These are phyloP conservation scores for Aix galericulata DNA, from an alignment of 2,113 vertebrate genomes.

Conservation along the genomic window DNA sequence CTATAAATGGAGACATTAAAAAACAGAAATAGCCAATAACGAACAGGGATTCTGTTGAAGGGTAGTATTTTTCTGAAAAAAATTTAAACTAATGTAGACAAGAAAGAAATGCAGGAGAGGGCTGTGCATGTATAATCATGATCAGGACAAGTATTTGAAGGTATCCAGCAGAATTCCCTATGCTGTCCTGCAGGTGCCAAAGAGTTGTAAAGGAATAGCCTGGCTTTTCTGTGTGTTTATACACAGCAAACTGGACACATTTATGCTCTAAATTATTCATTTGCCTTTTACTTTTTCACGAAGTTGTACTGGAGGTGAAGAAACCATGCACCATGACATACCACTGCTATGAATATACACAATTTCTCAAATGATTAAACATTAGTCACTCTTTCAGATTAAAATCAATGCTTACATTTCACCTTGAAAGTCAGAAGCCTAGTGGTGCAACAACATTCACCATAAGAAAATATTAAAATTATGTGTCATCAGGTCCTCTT, in stretches of 20 bases:
- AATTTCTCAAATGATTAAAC: not conserved
- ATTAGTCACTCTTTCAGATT: not conserved
- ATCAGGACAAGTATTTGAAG: not conserved
- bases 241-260: not conserved
- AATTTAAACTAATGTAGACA: not conserved
- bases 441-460: not conserved
- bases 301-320: not conserved
- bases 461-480: not conserved
- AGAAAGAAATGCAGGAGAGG: not conserved
- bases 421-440: not conserved
- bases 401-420: not conserved
- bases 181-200: not conserved
- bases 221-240: not conserved
- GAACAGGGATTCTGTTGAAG: not conserved
- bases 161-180: not conserved
- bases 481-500: not conserved
- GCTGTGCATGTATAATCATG: not conserved
- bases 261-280: not conserved
- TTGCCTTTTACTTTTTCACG: not conserved
- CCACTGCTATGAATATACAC: not conserved
- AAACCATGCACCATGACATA: not conserved
- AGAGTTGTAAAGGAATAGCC: not conserved
- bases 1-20: slow-evolving; percentile 3
- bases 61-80: not conserved
- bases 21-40: not conserved